Base-by-base conservation (phyloP, 1,140 invertebrate genomes). In the Muscidifurax raptorellus region DNA sequence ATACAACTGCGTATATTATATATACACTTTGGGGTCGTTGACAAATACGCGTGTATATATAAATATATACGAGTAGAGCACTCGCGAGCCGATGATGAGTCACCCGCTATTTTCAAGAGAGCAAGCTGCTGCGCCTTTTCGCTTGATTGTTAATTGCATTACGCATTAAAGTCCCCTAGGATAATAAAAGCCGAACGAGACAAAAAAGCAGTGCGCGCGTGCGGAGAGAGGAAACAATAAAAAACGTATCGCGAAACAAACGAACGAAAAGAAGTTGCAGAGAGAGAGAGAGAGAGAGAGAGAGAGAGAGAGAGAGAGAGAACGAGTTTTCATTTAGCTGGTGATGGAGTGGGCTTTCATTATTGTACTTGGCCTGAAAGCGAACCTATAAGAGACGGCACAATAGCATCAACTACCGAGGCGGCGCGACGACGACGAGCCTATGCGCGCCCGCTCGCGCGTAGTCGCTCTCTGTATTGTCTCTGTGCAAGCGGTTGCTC, bases 111-210 rank as follows among this genome's bases (percentile, higher is more conserved):
- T 32, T 69, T 78, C 28, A 18, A 18, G 15, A 66, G 28, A 78
- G 52, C 47, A 30, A 44, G n/a, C 15, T 3, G 75, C 47, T 64
- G 82, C 74, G 64, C 40, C 66, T 79, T 78, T 32, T 84, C 67
- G 66, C 47, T 74, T 59, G 44, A 80, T 84, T 71, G 77, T 84
- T 84, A 75, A 84, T 84, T 74, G 77, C 83, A 80, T 84, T 80
- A 84, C 76, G 47, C 67, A 74, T 74, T 79, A 84, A 80, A 72
- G 76, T 32, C 32, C 76, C 76, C 76, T n/a, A 40, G 76, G 76
- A 84, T 80, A 79, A 84, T 64, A 67, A 52, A 36, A 36, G 52
- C 2, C n/a, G 25, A 47, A 22, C 12, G 27, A 5, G 6, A n/a
- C 28, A 32, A 22, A 32, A 27, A 27, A 44, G 18, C 27, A 47